Percentiles rank a stretch among this genome's conserved stretches.
These are phyloP conservation scores for Dendrocopos noguchii DNA, from an alignment of 2,113 vertebrate species.

Conservation along the genomic window DNA sequence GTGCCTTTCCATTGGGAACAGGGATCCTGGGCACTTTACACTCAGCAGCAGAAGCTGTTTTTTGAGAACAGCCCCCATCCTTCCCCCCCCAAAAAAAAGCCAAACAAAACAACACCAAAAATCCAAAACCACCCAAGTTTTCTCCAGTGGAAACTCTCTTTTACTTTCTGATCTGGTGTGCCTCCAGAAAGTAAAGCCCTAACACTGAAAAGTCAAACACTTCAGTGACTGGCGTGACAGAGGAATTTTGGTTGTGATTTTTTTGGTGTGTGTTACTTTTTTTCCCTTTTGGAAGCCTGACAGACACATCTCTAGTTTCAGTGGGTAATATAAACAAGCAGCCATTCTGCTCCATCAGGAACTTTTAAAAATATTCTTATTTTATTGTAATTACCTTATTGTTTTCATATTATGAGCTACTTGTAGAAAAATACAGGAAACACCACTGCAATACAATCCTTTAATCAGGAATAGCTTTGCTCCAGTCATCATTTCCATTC, in stretches of 20 bases:
- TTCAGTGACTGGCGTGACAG: background rate
- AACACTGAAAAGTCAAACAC: constrained; percentile 9
- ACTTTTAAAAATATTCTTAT: constrained; percentile 63
- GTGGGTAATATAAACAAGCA: constrained; percentile 61
- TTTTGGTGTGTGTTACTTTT: background rate
- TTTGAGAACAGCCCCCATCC: background rate
- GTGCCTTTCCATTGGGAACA: background rate
- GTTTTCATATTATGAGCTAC: constrained; percentile 79
- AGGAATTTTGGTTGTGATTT: background rate
- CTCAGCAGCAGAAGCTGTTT: background rate
- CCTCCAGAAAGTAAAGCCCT: constrained; percentile 38
- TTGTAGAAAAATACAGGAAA: constrained; percentile 80
- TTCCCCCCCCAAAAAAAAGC: background rate
- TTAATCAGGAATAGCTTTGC: constrained; percentile 64
- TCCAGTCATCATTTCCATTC: constrained; percentile 64
- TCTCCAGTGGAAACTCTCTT: background rate
- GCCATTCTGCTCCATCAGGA: constrained; percentile 62
- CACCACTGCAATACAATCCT: constrained; percentile 71
- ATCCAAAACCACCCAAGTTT: background rate
- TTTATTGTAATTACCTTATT: constrained; percentile 76
- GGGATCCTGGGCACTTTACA: background rate
- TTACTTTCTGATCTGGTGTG: constrained; percentile 4
- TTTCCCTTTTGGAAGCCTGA: constrained; percentile 24
- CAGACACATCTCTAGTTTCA: constrained; percentile 72
- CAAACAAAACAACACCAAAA: background rate